A percentile compares a stretch with the other conserved stretches of the same genome.
These are phyloP conservation scores for Drosophila mayri DNA, from an alignment of 1,140 invertebrate genomes.

Conservation along the genomic window DNA sequence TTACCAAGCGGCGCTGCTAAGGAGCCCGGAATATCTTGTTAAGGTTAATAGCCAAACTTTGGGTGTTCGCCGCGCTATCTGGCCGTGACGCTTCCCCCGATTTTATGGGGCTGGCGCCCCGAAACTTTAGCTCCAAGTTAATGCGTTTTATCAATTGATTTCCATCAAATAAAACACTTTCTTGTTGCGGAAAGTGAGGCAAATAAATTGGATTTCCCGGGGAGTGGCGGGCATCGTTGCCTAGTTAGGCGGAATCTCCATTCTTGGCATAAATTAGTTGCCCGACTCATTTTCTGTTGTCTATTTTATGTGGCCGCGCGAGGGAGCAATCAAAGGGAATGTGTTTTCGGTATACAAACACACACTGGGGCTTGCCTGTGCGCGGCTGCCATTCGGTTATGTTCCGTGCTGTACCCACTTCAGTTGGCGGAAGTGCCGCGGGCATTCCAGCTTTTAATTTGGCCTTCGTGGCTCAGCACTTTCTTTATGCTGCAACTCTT, in stretches of 20 bases:
- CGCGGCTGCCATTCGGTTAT: slow-evolving; percentile 10
- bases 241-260: slow-evolving; percentile 50
- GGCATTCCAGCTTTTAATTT: slow-evolving; percentile 51
- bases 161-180: slow-evolving; percentile 82
- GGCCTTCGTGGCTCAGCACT: slow-evolving; percentile 43
- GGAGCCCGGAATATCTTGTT: slow-evolving; percentile 36
- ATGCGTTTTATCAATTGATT: slow-evolving; percentile 82
- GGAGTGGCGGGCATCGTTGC: slow-evolving; percentile 46
- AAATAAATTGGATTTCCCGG: slow-evolving; percentile 76
- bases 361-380: background rate
- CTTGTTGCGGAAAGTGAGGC: slow-evolving; percentile 61
- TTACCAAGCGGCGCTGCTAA: slow-evolving; percentile 49
- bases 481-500: slow-evolving; percentile 54
- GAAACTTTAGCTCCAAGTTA: slow-evolving; percentile 73
- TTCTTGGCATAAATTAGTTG: slow-evolving; percentile 72
- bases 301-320: slow-evolving; percentile 40
- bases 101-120: slow-evolving; percentile 53
- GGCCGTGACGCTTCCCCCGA: slow-evolving; percentile 10
- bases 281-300: slow-evolving; percentile 34
- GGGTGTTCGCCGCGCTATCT: slow-evolving; percentile 50
- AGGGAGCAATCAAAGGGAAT: slow-evolving; percentile 41
- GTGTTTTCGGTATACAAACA: slow-evolving; percentile 16
- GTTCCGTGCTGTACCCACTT: slow-evolving; percentile 7
- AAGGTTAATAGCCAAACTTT: slow-evolving; percentile 43
- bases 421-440: slow-evolving; percentile 48